phyloP scores from a whole-genome alignment of 2,797 vertebrate species.

The Pelobates cultripes region DNA sequence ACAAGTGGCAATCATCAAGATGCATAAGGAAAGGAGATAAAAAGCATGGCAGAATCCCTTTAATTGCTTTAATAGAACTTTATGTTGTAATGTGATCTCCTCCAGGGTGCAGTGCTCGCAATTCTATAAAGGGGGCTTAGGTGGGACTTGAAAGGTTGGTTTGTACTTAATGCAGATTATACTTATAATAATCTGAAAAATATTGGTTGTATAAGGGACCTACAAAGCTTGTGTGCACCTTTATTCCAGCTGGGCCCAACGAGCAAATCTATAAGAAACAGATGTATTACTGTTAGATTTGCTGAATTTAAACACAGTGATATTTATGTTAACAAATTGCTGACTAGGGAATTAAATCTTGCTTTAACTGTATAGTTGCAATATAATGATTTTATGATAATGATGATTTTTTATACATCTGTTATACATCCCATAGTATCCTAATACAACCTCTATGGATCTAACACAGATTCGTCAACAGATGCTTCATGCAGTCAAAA shows the following conservation, averaged over 20 bases:
- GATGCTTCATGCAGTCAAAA: background rate
- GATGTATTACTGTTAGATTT: background rate
- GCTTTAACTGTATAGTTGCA: background rate
- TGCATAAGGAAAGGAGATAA: too few species aligned
- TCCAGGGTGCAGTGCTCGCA: too few species aligned
- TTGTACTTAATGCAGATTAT: too few species aligned
- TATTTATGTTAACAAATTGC: background rate
- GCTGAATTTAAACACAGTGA: background rate
- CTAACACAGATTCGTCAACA: background rate
- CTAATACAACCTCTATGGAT: conserved; percentile 15
- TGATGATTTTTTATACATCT: conserved; percentile 2
- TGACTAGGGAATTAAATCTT: conserved; percentile 5
- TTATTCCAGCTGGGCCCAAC: background rate
- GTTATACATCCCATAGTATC: conserved; percentile 14
- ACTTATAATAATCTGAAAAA: too few species aligned
- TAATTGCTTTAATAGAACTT: too few species aligned
- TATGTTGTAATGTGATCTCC: too few species aligned
- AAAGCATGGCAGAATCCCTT: too few species aligned
- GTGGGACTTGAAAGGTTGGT: too few species aligned
- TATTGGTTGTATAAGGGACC: too few species aligned
- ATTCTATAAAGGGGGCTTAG: too few species aligned
- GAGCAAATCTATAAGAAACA: background rate
- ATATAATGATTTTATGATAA: background rate
- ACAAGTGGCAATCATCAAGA: too few species aligned
- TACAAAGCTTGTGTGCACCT: background rate